phyloP scores from a whole-genome alignment of 2,888 invertebrate genomes.

The Sphaerophoria rueppellii region DNA sequence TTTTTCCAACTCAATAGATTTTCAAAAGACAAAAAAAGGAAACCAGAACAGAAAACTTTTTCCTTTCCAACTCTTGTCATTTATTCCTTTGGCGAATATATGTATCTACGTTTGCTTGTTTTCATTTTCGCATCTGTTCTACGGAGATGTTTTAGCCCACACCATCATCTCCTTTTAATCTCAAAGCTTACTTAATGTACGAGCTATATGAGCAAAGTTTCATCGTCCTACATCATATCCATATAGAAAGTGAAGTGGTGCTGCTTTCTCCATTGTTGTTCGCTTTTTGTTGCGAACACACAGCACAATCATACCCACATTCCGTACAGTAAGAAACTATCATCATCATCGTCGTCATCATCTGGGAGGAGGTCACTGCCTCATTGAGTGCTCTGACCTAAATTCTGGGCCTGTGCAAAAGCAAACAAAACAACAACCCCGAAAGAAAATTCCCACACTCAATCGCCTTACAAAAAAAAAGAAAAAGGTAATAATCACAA shows the following conservation, averaged over 20 bases:
- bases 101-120: neutral
- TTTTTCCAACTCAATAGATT: conserved; percentile 18
- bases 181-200: conserved; percentile 42
- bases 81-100: neutral
- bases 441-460: neutral
- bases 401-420: conserved; percentile 11
- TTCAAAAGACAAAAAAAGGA: neutral
- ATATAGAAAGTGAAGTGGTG: conserved; percentile 42
- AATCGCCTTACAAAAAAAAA: neutral
- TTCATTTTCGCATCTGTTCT: neutral
- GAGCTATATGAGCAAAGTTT: conserved; percentile 58
- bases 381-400: conserved; percentile 50
- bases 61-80: neutral
- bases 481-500: neutral
- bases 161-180: conserved; percentile 16
- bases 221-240: conserved; percentile 41
- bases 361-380: conserved; percentile 40
- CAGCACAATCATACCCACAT: neutral
- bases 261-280: conserved; percentile 31
- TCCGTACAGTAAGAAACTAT: conserved; percentile 16
- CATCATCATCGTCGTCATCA: neutral
- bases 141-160: conserved; percentile 15
- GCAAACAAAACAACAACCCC: neutral
- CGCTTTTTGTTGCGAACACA: conserved; percentile 10
- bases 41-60: conserved; percentile 19